phyloP scores from a whole-genome alignment of 2,888 invertebrate species.

The Heliconius ismenius region DNA sequence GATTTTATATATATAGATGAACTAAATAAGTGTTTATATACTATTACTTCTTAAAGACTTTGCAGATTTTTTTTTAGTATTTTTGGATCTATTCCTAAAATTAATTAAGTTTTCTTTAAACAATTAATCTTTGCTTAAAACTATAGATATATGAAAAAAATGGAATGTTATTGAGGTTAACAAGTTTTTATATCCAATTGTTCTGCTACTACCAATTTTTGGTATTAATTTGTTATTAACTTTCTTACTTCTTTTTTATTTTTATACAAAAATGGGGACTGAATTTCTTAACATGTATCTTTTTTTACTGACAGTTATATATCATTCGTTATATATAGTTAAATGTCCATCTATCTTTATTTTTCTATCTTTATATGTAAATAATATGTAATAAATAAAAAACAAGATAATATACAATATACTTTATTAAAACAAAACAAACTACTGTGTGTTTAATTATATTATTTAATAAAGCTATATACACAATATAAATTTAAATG shows the following conservation, averaged over 20 bases:
- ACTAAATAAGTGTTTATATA: conserved; percentile 33
- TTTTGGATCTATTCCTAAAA: not conserved
- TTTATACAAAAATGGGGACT: not conserved
- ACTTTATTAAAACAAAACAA: conserved; percentile 66
- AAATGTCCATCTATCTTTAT: no score
- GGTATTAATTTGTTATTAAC: not conserved
- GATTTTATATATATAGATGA: no score
- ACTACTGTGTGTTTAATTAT: conserved; percentile 27
- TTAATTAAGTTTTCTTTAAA: not conserved
- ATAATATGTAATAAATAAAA: conserved; percentile 23
- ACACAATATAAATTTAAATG: not conserved
- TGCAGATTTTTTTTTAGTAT: not conserved
- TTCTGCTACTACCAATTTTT: not conserved
- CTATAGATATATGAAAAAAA: not conserved
- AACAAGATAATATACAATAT: conserved; percentile 53
- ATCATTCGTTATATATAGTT: not conserved
- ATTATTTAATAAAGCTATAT: conserved; percentile 25
- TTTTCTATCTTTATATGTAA: conserved; percentile 3
- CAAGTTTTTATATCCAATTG: not conserved
- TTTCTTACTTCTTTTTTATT: not conserved
- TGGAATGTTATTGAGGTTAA: not conserved
- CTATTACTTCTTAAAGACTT: no score
- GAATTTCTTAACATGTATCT: not conserved
- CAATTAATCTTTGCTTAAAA: not conserved
- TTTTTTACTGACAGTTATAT: not conserved